Evolutionary conservation across 1,140 invertebrate species (phyloP), one percentile per base, ranked within the genome.

Genomic region (Sycophaga agraensis): DNA sequence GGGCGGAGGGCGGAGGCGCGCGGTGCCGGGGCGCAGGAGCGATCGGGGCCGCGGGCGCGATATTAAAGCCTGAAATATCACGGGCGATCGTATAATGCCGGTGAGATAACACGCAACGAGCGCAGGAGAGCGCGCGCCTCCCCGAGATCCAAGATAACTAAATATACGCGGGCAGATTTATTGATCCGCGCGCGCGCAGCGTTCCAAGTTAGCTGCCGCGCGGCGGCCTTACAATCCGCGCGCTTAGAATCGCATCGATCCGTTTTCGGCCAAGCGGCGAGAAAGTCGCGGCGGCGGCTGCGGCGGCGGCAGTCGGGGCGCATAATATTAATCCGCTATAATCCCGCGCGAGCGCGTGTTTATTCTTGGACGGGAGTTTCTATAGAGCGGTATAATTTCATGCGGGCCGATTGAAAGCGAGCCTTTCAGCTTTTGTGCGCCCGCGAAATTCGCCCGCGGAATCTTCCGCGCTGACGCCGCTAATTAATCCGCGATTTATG

Each of bases 21-120:
- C 40, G 45, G 2, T 50, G 4, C 12, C 9, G 40, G 28, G 26
- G 4, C 48, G 48, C 26, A n/a, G n/a, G 26, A 34, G 16, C 21
- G 9, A 21, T 14, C 3, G 42, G 34, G 3, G 14, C n/a, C 8
- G 9, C n/a, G 22, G 6, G n/a, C 11, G n/a, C 28, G 14, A n/a
- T 16, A 17, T 26, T 19, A n/a, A 2, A 48, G 64, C 67, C 68
- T 70, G 68, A 73, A 73, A 75, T 73, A 73, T 75, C 69, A 70
- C 66, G 65, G 66, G 54, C 61, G 68, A 73, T 72, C 72, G 71
- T 70, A 68, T 71, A 71, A 69, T 66, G 65, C 65, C 60, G 64
- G 66, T 66, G 68, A 69, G 71, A 72, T 70, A 72, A 70, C 66
- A 70, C 65, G 73, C 67, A 72, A 73, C 65, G 64, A 58, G 64